phyloP scores from a whole-genome alignment of 2,113 vertebrate genomes.

The Mormyrus lacerda region DNA sequence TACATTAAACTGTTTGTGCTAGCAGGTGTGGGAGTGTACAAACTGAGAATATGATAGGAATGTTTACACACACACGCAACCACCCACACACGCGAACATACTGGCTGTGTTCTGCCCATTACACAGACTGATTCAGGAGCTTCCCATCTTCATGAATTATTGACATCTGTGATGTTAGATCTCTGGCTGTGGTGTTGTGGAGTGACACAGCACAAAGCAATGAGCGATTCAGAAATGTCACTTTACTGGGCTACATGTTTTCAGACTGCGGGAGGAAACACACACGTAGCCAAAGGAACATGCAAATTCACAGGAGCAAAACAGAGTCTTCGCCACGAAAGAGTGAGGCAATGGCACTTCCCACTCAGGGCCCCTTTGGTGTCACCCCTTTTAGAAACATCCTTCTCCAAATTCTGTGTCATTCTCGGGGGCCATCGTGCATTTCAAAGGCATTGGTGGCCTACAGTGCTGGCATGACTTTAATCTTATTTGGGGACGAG shows the following conservation, averaged over 20 bases:
- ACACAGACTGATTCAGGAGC: neutral
- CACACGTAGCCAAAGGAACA: neutral
- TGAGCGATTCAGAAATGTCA: neutral
- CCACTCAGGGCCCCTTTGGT: neutral
- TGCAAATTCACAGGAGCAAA: neutral
- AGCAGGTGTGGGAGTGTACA: neutral
- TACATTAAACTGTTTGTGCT: neutral
- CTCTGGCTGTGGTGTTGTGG: neutral
- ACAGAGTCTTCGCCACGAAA: neutral
- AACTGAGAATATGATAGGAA: neutral
- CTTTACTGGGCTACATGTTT: neutral
- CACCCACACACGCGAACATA: neutral
- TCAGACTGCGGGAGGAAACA: neutral
- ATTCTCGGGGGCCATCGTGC: neutral
- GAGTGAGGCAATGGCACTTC: neutral
- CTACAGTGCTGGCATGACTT: neutral
- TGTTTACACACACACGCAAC: neutral
- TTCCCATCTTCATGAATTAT: neutral
- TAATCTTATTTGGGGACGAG: conserved; percentile 15
- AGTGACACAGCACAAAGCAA: neutral
- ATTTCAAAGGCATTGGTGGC: neutral
- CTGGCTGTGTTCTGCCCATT: neutral
- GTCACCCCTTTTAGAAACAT: neutral
- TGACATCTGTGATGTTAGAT: neutral
- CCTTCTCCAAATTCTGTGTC: neutral